Evolutionary conservation across 2,888 invertebrate genomes (phyloP).

Genomic region (Muschampia plurimacula): DNA sequence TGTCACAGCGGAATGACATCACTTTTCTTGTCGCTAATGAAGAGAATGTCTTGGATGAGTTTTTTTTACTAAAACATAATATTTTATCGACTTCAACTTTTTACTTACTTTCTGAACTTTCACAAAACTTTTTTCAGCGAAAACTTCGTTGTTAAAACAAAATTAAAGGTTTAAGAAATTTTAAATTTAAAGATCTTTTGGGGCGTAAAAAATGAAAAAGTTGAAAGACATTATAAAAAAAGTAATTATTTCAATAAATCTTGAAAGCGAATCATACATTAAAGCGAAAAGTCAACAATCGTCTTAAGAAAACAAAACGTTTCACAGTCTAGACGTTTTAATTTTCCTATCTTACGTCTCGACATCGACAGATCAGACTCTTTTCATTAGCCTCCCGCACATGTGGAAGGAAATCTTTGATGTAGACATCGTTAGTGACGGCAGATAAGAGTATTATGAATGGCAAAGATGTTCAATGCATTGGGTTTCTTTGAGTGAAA

Average conservation of each 20-base stretch:
- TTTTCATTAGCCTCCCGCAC: constrained; percentile 76
- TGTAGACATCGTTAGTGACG: constrained; percentile 73
- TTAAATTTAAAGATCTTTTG: no score
- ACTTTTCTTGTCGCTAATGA: constrained; percentile 85
- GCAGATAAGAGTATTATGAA: constrained; percentile 65
- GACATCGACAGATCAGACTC: constrained; percentile 73
- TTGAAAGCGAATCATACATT: constrained; percentile 34
- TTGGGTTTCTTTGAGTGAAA: constrained; percentile 32
- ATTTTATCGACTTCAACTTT: no score
- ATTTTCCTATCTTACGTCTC: constrained; percentile 80
- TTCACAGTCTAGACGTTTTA: constrained; percentile 82
- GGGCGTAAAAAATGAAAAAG: neutral
- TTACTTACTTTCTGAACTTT: constrained; percentile 26
- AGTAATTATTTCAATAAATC: constrained; percentile 5
- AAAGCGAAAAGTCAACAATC: constrained; percentile 46
- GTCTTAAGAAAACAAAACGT: constrained; percentile 70
- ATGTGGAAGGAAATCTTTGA: constrained; percentile 78
- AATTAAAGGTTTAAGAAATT: no score
- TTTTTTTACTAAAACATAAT: constrained; percentile 60
- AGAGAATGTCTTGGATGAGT: constrained; percentile 78
- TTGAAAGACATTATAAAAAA: neutral
- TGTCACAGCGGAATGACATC: constrained; percentile 83
- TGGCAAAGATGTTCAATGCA: constrained; percentile 33
- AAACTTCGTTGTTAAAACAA: no score
- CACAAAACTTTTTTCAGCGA: constrained; percentile 14